Evolutionary conservation across 1,140 invertebrate species (phyloP), one percentile per base, ranked within the genome.

Genomic region (Maconellicoccus hirsutus): DNA sequence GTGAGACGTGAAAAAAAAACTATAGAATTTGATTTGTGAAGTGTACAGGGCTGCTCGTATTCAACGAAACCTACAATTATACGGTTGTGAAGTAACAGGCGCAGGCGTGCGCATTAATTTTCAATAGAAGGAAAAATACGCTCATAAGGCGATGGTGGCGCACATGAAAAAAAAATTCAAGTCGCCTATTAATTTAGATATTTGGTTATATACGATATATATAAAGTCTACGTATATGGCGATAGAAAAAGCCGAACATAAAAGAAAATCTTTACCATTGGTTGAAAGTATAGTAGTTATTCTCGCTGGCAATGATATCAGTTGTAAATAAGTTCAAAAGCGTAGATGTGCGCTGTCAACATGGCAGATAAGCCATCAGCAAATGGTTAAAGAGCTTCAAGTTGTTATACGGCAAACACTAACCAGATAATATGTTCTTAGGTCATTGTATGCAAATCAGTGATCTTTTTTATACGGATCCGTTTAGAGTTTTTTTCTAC

Each of bases 331-430:
- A 66, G 61, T 66, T 66, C 61, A 66, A 66, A 66, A 66, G 61
- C 61, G 61, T 66, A 66, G 61, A 66, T 66, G 61, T 66, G 61
- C 61, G 61, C 61, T 66, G 61, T 66, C 61, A 66, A 66, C 61
- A 66, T 66, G 61, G 61, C 61, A 66, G 61, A 66, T 66, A 66
- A 66, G 61, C 61, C 61, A 66, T 66, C 61, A 66, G 61, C 61
- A 16, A 66, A 66, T 66, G 61, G 61, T 66, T 66, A 66, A 66
- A 25, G 61, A 66, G 61, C 61, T 66, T 66, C 61, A 66, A 66
- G 61, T 66, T 23, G 61, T 66, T 66, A 26, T 66, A 25, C 22
- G 61, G 61, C 22, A 25, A 66, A 66, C 61, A 66, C 61, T 66
- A 66, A 66, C 61, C 61, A 25, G 61, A 66, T 66, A 66, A 66